These are phyloP conservation scores for Sthenelais limicola DNA, from an alignment of 2,888 invertebrate genomes.

Conservation along the genomic window DNA sequence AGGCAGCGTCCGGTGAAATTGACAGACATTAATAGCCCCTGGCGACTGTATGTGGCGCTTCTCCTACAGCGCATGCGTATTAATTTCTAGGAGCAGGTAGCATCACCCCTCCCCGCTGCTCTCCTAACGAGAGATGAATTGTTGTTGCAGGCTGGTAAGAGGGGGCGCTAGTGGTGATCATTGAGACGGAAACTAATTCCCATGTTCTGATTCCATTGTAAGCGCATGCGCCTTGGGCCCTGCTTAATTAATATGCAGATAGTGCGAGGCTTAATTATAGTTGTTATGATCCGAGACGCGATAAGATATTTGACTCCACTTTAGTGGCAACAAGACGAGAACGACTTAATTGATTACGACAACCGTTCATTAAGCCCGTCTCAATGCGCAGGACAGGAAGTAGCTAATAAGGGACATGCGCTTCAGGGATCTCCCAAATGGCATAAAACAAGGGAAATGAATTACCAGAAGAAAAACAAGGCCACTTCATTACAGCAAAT, in stretches of 20 bases:
- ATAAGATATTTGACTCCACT: constrained; percentile 38
- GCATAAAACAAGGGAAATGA: constrained; percentile 27
- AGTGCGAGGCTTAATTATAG: constrained; percentile 24
- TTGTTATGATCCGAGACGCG: constrained; percentile 8
- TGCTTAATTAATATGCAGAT: constrained; percentile 34
- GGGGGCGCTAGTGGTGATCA: background rate
- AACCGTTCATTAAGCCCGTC: constrained; percentile 28
- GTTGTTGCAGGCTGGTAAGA: constrained; percentile 19
- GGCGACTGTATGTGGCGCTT: constrained; percentile 3
- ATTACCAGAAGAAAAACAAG: constrained; percentile 22
- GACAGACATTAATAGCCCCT: no score
- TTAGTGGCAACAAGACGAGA: constrained; percentile 27
- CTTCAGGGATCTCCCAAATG: no score
- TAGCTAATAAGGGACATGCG: constrained; percentile 10
- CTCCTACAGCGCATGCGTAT: constrained; percentile 26
- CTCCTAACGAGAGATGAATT: constrained; percentile 39
- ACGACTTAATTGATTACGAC: constrained; percentile 36
- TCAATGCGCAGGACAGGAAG: constrained; percentile 35
- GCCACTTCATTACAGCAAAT: constrained; percentile 9
- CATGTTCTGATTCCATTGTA: constrained; percentile 22
- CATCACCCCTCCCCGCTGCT: constrained; percentile 27
- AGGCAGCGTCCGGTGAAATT: constrained; percentile 15
- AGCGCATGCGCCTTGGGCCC: background rate
- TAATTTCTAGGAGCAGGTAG: constrained; percentile 35
- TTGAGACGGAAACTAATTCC: constrained; percentile 26